Base-by-base conservation (phyloP, 2,888 invertebrate species). In the Theodoxus fluviatilis region DNA sequence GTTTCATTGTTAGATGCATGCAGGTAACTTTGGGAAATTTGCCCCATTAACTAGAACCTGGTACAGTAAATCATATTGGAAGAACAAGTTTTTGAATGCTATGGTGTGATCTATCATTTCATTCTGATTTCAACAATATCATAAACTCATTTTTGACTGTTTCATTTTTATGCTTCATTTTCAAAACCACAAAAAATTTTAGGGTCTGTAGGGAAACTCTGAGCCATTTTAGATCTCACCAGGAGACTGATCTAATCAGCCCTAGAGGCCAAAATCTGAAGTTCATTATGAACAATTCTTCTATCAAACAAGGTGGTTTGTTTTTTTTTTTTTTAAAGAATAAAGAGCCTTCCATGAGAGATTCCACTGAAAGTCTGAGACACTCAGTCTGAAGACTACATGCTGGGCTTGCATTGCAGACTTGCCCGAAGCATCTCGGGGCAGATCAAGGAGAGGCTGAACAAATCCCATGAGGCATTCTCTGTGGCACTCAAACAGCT, bases 391-490 rank as follows among this genome's bases (percentile, higher is more conserved):
- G 18, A 28, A 64, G 9, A 28, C n/a, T 31, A 40, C 22, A 18
- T 37, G 12, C 22, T 18, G 47, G 35, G 15, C 22, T 37, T 66
- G 25, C 31, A 1, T 35, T 35, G 12, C 77, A 90, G 92, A 76
- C 88, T 94, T 31, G 93, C 94, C 0, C 90, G 91, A 77, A 90
- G 91, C 66, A 92, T 94, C 76, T 92, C 92, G 18, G 87, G 89
- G 3, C 90, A 94, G 91, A 94, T 94, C 78, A 89, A 92, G 76
- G 94, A 94, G 77, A 90, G 93, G 63, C 88, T 95, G 40, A 91
- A 91, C 78, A 89, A 90, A 2, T 93, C 94, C 0, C 95, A 95
- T 84, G 93, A 93, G 81, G 88, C 91, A 0, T 95, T 94, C 86
- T 91, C 92, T 79, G 87, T 91, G 0, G 93, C 94, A 15, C 89